phyloP scores from a whole-genome alignment of 1,140 invertebrate species.

The Neuroterus valhalla region DNA sequence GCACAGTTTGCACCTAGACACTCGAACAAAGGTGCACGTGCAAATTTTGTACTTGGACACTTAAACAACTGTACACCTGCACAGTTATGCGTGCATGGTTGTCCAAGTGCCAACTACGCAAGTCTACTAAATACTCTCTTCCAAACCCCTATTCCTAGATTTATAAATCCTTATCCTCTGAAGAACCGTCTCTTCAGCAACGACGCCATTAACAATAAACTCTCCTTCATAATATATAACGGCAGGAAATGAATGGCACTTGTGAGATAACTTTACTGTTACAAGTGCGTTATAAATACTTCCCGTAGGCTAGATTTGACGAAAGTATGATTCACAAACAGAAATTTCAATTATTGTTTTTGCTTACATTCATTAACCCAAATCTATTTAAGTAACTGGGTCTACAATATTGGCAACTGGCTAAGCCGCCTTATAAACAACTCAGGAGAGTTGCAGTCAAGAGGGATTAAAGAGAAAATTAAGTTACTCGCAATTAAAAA shows the following conservation, averaged over 20 bases:
- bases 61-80: too few relatives aligned
- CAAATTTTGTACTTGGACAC: too few relatives aligned
- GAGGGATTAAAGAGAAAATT: constrained; percentile 11
- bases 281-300: background rate
- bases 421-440: constrained; percentile 27
- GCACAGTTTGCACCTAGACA: too few relatives aligned
- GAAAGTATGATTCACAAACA: background rate
- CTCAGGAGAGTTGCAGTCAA: constrained; percentile 6
- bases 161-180: background rate
- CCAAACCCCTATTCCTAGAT: background rate
- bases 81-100: too few relatives aligned
- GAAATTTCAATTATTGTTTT: constrained; percentile 21
- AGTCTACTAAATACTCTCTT: too few relatives aligned
- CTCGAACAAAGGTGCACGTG: too few relatives aligned
- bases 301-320: background rate
- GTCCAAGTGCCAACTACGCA: too few relatives aligned
- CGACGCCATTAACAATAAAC: too few relatives aligned
- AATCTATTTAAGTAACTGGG: constrained; percentile 13
- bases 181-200: background rate
- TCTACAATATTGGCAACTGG: constrained; percentile 9
- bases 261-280: background rate
- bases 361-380: background rate
- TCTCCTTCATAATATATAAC: background rate
- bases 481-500: constrained; percentile 22
- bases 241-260: background rate